Percentiles rank a stretch among this genome's conserved stretches.
phyloP scores from a whole-genome alignment of 2,113 vertebrate species.

The Melozone crissalis region DNA sequence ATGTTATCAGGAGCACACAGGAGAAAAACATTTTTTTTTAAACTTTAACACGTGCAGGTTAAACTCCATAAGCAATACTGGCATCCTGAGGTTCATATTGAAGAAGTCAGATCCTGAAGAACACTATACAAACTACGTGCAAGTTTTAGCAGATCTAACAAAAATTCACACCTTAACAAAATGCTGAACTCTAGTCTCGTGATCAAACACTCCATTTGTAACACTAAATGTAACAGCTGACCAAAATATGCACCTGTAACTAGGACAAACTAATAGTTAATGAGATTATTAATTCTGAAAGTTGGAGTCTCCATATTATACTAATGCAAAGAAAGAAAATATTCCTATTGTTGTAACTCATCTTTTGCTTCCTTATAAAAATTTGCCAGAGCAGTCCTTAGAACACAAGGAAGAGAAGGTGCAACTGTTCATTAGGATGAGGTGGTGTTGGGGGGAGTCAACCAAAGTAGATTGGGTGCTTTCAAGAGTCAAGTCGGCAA shows the following conservation, averaged over 20 bases:
- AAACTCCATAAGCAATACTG: not conserved
- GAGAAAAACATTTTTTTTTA: not conserved
- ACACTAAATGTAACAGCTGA: not conserved
- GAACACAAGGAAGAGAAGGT: not conserved
- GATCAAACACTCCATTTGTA: not conserved
- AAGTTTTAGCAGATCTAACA: not conserved
- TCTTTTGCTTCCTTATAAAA: not conserved
- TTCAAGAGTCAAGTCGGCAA: not conserved
- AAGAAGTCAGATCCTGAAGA: not conserved
- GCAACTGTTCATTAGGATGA: not conserved
- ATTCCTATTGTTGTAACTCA: rapidly evolving
- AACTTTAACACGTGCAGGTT: not conserved
- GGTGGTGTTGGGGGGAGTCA: rapidly evolving
- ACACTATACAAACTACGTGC: not conserved
- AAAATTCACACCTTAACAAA: not conserved
- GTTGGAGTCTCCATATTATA: not conserved
- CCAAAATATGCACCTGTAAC: not conserved
- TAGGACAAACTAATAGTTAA: not conserved
- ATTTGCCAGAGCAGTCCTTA: not conserved
- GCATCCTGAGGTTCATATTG: rapidly evolving
- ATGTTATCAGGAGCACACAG: not conserved
- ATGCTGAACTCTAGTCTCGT: not conserved
- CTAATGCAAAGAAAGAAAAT: not conserved
- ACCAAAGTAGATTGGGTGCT: not conserved
- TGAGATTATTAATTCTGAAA: not conserved